phyloP scores from a whole-genome alignment of 2,113 vertebrate species.

The Nerophis lumbriciformis region DNA sequence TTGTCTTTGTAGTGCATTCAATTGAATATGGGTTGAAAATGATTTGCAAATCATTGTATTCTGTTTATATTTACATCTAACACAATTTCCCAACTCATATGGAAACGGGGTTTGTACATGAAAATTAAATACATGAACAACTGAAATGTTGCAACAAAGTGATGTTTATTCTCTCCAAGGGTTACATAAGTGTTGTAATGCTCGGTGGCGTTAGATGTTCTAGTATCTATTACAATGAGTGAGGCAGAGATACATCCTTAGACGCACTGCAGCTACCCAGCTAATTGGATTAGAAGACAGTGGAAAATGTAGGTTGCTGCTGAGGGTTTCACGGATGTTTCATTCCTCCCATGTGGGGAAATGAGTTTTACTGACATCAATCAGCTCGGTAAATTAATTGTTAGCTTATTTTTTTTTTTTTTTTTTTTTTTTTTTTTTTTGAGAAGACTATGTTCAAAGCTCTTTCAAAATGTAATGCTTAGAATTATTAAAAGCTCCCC shows the following conservation, averaged over 20 bases:
- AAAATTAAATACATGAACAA: too few relatives aligned
- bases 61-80: too few relatives aligned
- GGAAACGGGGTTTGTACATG: too few relatives aligned
- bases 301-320: constrained; percentile 63
- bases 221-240: constrained; percentile 21
- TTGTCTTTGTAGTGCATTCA: too few relatives aligned
- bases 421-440: too few relatives aligned
- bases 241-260: constrained; percentile 41
- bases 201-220: constrained; percentile 14
- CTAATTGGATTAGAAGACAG: constrained; percentile 62
- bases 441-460: constrained; percentile 47
- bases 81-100: too few relatives aligned
- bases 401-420: constrained; percentile 22
- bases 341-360: constrained; percentile 51
- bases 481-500: constrained; percentile 57
- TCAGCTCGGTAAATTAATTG: constrained; percentile 60
- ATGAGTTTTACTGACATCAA: constrained; percentile 57
- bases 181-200: constrained; percentile 5
- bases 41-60: too few relatives aligned
- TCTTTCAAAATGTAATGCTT: constrained; percentile 58
- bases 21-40: too few relatives aligned
- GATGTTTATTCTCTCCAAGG: background rate
- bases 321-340: constrained; percentile 49
- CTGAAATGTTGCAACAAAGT: too few relatives aligned
- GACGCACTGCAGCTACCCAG: constrained; percentile 28